These are phyloP conservation scores for Ypsolopha sequella DNA, from an alignment of 2,888 invertebrate genomes.

Conservation along the genomic window DNA sequence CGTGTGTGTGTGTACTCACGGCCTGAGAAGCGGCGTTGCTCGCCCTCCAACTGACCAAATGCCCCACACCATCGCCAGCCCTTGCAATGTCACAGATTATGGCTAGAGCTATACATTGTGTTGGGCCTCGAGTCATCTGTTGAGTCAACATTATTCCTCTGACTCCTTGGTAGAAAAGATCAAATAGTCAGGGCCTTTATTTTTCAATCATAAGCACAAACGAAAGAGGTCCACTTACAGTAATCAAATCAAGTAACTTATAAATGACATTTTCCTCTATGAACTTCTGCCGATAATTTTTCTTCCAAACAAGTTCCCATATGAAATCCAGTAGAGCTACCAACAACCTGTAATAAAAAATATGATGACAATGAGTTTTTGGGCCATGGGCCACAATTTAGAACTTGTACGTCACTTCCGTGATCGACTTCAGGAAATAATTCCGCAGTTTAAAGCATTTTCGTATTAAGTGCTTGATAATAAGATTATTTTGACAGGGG, in stretches of 20 bases:
- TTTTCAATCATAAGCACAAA: too few relatives aligned
- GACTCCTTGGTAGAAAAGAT: too few relatives aligned
- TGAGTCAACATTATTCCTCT: neutral
- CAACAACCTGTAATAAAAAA: constrained; percentile 35
- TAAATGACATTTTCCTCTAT: constrained; percentile 41
- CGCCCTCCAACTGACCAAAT: constrained; percentile 52
- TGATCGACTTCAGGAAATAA: too few relatives aligned
- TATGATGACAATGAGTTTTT: neutral
- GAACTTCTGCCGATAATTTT: constrained; percentile 31
- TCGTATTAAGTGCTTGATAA: too few relatives aligned
- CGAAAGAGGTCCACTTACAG: constrained; percentile 22
- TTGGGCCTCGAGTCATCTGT: constrained; percentile 34
- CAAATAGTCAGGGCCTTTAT: too few relatives aligned
- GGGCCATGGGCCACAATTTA: too few relatives aligned
- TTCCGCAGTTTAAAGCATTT: too few relatives aligned
- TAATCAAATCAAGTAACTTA: constrained; percentile 48
- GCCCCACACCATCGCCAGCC: constrained; percentile 36
- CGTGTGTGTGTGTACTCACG: too few relatives aligned
- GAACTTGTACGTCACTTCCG: too few relatives aligned
- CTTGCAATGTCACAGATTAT: constrained; percentile 40
- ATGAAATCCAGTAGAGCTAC: constrained; percentile 47
- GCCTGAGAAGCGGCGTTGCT: constrained; percentile 24
- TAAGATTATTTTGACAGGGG: too few relatives aligned
- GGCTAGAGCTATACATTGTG: constrained; percentile 44
- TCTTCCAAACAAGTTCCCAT: constrained; percentile 55